Conservation (phyloP, 2,113 vertebrate genomes). For the Progne subis region DNA sequence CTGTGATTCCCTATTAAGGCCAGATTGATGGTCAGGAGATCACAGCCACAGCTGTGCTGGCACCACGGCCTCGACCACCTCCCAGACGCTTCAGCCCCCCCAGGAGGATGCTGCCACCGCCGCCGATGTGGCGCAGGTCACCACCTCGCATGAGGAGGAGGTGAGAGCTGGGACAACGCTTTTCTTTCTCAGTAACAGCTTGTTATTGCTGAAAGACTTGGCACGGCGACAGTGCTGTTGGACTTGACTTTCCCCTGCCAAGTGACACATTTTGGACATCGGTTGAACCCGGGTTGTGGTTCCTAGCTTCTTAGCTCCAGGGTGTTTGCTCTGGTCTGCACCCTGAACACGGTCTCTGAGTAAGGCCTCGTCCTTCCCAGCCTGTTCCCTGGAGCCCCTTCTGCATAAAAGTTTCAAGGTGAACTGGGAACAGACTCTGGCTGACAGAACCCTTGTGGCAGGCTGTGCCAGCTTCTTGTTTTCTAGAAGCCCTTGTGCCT, state of each 20-base stretch:
- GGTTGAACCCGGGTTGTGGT: background rate
- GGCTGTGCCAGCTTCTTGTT: background rate
- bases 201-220: fast-evolving
- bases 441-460: background rate
- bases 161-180: conserved; percentile 51
- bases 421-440: background rate
- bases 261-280: background rate
- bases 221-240: background rate
- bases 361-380: background rate
- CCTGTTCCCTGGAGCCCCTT: background rate
- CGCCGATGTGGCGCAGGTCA: conserved; percentile 92
- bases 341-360: background rate
- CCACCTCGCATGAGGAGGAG: conserved; percentile 94
- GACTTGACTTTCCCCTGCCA: background rate
- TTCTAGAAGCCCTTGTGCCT: background rate
- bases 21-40: conserved; percentile 98
- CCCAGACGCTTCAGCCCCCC: conserved; percentile 88
- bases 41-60: conserved; percentile 89
- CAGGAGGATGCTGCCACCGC: conserved; percentile 89
- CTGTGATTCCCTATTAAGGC: conserved; percentile 71
- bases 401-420: background rate
- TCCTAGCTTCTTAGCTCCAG: background rate
- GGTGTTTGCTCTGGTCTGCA: background rate
- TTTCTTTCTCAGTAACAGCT: background rate
- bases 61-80: conserved; percentile 83